Evolutionary conservation across 2,888 invertebrate genomes (phyloP), one percentile per base, ranked within the genome.

Genomic region (Drosophila recens): DNA sequence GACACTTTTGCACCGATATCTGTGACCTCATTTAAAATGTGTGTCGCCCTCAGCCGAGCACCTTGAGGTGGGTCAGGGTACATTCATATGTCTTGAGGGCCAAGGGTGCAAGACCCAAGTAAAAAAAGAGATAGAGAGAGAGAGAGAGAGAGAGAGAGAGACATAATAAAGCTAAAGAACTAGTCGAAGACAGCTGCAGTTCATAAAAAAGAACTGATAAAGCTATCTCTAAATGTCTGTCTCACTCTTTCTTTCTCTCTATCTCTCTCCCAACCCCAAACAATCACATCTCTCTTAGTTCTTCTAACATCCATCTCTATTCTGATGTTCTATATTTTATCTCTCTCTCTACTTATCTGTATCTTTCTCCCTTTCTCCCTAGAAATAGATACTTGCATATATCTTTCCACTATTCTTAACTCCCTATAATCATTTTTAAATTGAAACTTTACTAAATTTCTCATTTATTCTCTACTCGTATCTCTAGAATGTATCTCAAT

Each of bases 11-110:
- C 67, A 68, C 84, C 87, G 75, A 86, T 90, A 89, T 89, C 75
- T 83, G 82, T 86, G 90, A 86, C 90, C 86, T 79, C 89, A 87
- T 86, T 86, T 83, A 73, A 64, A 88, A 85, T 85, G 90, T 85
- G 83, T 85, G 84, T 85, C 84, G 82, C 51, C 30, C 65, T 30
- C 57, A 58, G 27, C 23, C 27, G 15, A 65, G 68, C 62, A 62
- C 77, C 82, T 85, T 85, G 83, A 85, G 84, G 84, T 88, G 90
- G 84, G 84, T 85, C 84, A 85, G 86, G 84, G 67, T 59, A 65
- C 43, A 30, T 30, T 27, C 4, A 23, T 23, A 67, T 36, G 62
- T 79, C 70, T 79, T 81, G 63, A 40, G 27, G 61, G 69, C 72
- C 70, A 66, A 71, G 70, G 64, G 68, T 61, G 59, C 45, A 20